phyloP scores from a whole-genome alignment of 2,113 vertebrate genomes.

The Peromyscus maniculatus region DNA sequence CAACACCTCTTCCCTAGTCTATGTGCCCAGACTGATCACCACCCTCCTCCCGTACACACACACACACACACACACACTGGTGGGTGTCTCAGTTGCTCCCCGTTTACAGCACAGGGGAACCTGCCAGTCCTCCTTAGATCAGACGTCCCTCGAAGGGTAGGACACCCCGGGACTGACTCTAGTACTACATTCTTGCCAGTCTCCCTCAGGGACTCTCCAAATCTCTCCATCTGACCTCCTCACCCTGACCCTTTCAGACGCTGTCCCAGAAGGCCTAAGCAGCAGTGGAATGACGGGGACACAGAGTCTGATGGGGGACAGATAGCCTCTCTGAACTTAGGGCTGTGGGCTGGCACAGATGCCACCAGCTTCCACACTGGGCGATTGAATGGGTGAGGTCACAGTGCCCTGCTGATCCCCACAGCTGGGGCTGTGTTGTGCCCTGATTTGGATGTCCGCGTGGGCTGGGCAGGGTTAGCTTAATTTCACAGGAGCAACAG shows the following conservation, averaged over 20 bases:
- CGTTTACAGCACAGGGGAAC: neutral
- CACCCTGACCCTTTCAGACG: neutral
- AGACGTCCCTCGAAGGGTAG: neutral
- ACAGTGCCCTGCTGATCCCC: neutral
- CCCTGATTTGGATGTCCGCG: neutral
- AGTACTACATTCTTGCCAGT: neutral
- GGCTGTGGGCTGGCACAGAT: no score
- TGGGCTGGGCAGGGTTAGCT: neutral
- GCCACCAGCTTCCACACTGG: neutral
- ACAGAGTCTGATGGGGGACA: neutral
- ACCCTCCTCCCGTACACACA: neutral
- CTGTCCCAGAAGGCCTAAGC: neutral
- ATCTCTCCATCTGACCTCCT: neutral
- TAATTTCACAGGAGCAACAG: neutral
- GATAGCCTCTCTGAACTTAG: neutral
- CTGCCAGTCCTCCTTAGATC: neutral
- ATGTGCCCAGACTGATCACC: neutral
- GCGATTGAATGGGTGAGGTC: neutral
- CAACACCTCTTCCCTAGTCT: neutral
- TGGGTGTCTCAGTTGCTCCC: no score
- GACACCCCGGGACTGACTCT: neutral
- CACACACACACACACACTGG: neutral
- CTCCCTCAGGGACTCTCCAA: neutral
- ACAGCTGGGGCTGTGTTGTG: accelerated
- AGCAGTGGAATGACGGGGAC: no score